phyloP scores from a whole-genome alignment of 2,797 vertebrate genomes.

The Lacerta viridis region DNA sequence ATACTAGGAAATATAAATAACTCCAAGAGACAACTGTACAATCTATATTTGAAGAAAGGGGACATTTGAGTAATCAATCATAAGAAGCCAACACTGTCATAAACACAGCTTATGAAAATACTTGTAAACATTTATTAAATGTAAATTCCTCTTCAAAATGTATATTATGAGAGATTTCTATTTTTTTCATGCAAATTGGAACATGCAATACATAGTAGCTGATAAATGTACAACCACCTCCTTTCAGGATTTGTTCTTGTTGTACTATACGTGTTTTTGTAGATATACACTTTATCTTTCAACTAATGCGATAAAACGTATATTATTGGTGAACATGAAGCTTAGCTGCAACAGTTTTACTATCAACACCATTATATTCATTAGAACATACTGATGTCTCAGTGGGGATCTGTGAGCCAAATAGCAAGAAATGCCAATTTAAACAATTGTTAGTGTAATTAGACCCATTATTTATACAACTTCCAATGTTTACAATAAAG shows the following conservation, averaged over 20 bases:
- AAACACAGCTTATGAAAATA: constrained; percentile 90
- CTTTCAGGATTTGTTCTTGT: constrained; percentile 60
- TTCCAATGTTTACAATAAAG: constrained; percentile 31
- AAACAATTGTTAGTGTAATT: constrained; percentile 44
- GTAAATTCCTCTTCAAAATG: constrained; percentile 85
- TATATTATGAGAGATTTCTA: constrained; percentile 61
- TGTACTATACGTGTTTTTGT: constrained; percentile 59
- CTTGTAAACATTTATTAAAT: constrained; percentile 90
- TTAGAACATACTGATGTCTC: constrained; percentile 40
- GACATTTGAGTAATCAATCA: constrained; percentile 80
- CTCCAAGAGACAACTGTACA: constrained; percentile 74
- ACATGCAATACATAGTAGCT: constrained; percentile 59
- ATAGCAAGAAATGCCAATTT: constrained; percentile 11
- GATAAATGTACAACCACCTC: constrained; percentile 68
- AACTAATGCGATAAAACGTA: constrained; percentile 52
- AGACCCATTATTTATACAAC: constrained; percentile 29
- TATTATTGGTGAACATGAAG: constrained; percentile 52
- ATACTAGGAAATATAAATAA: constrained; percentile 80
- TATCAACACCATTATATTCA: constrained; percentile 51
- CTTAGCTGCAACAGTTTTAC: constrained; percentile 41
- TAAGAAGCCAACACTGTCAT: constrained; percentile 83
- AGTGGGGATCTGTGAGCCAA: constrained; percentile 39
- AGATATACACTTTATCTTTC: constrained; percentile 48
- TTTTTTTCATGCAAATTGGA: constrained; percentile 73
- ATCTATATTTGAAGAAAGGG: constrained; percentile 78